Conservation (phyloP, 2,113 vertebrate genomes). For the Hemichromis elongatus region DNA sequence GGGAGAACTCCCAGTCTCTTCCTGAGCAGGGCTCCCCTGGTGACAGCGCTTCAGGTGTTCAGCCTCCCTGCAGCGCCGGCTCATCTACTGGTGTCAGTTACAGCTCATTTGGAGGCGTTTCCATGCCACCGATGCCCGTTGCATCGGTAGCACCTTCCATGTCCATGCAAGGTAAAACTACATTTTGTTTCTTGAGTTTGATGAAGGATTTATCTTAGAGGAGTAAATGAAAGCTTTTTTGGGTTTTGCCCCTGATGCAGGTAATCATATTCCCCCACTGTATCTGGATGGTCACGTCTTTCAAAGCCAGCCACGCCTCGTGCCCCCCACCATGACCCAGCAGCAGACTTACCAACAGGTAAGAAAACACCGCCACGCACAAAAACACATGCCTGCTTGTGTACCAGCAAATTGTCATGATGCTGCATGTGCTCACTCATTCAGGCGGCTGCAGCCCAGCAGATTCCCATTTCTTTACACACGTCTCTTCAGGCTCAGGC, state of each 20-base stretch:
- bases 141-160: slow-evolving; percentile 95
- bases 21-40: slow-evolving; percentile 94
- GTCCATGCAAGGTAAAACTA: slow-evolving; percentile 88
- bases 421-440: background rate
- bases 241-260: slow-evolving; percentile 57
- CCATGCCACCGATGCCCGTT: slow-evolving; percentile 96
- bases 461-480: slow-evolving; percentile 96
- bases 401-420: background rate
- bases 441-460: slow-evolving; percentile 92
- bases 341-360: slow-evolving; percentile 98
- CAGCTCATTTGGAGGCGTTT: slow-evolving; percentile 94
- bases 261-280: slow-evolving; percentile 91
- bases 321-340: slow-evolving; percentile 92
- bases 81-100: slow-evolving; percentile 93
- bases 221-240: background rate
- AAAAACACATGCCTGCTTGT: background rate
- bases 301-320: slow-evolving; percentile 91
- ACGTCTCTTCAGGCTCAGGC: slow-evolving; percentile 96
- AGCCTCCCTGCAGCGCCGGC: slow-evolving; percentile 87
- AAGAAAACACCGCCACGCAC: background rate
- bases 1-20: slow-evolving; percentile 97
- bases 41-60: slow-evolving; percentile 75
- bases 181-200: background rate
- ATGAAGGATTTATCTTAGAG: background rate
- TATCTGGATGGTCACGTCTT: slow-evolving; percentile 97